A percentile compares a stretch with the other conserved stretches of the same genome.
Conservation (phyloP, 2,888 invertebrate species). For the Aspidiotus rigidus region DNA sequence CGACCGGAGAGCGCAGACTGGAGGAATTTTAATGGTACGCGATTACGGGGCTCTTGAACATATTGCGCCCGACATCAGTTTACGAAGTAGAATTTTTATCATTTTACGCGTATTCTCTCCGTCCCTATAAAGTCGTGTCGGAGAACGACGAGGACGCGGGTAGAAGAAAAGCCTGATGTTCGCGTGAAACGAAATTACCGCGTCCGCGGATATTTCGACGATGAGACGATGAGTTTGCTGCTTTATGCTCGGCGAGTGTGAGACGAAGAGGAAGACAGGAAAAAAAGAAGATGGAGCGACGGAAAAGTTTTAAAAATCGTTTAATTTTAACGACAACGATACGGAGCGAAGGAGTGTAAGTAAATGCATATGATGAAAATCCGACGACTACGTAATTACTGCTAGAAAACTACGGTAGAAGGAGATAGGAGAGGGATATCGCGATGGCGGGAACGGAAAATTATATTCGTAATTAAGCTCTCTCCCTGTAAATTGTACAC, state of each 20-base stretch:
- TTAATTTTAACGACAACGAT: background rate
- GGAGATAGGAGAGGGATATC: background rate
- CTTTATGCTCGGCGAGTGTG: too few species aligned
- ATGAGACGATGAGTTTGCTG: too few species aligned
- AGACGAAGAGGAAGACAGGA: too few species aligned
- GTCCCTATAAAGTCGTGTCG: accelerated
- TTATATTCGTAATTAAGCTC: constrained; percentile 4
- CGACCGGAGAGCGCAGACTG: background rate
- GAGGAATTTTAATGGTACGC: background rate
- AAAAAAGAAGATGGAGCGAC: background rate
- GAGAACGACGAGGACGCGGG: background rate
- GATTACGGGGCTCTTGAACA: constrained; percentile 1
- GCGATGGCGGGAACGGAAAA: background rate
- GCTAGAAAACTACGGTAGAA: background rate
- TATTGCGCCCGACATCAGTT: background rate
- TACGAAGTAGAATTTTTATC: constrained; percentile 4
- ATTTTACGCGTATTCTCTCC: background rate
- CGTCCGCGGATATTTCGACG: background rate
- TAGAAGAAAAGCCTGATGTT: background rate
- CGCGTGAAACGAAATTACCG: constrained; percentile 2
- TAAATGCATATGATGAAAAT: background rate
- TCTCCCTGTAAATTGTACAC: background rate
- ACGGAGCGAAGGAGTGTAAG: background rate
- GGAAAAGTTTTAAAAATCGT: constrained; percentile 1
- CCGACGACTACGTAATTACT: constrained; percentile 1